Conservation (phyloP, 1,140 invertebrate species). For the Penaeus chinensis region DNA sequence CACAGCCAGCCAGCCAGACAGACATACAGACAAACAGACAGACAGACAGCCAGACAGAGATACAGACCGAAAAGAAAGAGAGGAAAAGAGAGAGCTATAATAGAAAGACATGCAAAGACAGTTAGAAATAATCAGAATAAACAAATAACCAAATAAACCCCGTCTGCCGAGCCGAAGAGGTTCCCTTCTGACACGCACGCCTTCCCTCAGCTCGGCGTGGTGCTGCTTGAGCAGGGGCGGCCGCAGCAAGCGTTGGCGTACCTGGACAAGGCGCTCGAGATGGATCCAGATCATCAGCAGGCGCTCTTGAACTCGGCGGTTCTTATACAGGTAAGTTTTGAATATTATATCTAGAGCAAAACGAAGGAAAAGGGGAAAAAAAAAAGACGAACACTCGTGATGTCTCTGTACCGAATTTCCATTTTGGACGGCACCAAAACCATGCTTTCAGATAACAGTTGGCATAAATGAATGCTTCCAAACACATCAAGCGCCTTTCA, state of each 20-base stretch:
- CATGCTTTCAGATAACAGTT: too few relatives aligned
- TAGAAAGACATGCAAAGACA: neutral
- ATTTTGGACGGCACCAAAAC: too few relatives aligned
- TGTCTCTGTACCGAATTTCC: too few relatives aligned
- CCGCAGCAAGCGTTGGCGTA: constrained; percentile 89
- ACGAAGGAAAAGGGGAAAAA: too few relatives aligned
- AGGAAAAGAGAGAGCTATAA: neutral
- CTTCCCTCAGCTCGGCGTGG: constrained; percentile 85
- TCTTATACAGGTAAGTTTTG: constrained; percentile 76
- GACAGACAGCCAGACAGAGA: neutral
- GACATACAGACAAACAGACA: neutral
- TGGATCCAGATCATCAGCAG: constrained; percentile 95
- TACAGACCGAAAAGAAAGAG: constrained; percentile 8
- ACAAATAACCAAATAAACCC: neutral
- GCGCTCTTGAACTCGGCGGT: constrained; percentile 95
- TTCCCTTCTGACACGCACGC: too few relatives aligned
- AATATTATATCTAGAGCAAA: constrained; percentile 66
- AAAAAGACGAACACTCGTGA: too few relatives aligned
- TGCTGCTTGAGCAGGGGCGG: constrained; percentile 92
- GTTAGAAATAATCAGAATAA: too few relatives aligned
- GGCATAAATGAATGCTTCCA: too few relatives aligned
- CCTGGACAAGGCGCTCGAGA: constrained; percentile 91
- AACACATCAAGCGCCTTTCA: too few relatives aligned
- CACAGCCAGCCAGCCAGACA: neutral
- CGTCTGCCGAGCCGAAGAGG: neutral